phyloP scores from a whole-genome alignment of 2,888 invertebrate genomes.

The Scelioninae gen. 2 region DNA sequence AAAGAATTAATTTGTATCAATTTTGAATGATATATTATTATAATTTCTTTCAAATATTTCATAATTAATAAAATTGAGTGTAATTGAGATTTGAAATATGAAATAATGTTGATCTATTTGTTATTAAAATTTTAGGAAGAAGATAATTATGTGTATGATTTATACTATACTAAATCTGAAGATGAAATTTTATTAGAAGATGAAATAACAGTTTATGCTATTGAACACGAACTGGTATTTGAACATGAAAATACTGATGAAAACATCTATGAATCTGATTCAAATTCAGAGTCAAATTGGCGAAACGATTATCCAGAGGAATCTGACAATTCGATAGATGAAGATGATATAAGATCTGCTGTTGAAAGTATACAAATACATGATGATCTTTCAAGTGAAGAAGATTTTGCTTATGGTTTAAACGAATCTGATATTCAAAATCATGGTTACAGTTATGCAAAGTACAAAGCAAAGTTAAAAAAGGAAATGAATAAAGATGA shows the following conservation, averaged over 20 bases:
- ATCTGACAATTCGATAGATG: conserved; percentile 78
- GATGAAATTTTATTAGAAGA: conserved; percentile 69
- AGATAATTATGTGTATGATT: conserved; percentile 30
- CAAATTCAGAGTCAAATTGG: conserved; percentile 84
- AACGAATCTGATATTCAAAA: conserved; percentile 78
- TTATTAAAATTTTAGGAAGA: conserved; percentile 30
- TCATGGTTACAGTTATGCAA: conserved; percentile 82
- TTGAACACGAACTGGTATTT: conserved; percentile 72
- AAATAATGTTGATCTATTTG: conserved; percentile 2
- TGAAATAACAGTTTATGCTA: conserved; percentile 70
- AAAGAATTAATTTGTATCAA: too few relatives aligned
- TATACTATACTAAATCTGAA: conserved; percentile 69
- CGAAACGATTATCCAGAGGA: conserved; percentile 87
- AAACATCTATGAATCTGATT: conserved; percentile 37
- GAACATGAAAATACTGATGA: conserved; percentile 55
- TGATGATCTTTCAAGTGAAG: conserved; percentile 62
- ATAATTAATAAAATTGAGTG: too few relatives aligned
- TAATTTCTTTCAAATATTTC: too few relatives aligned
- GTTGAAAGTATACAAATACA: conserved; percentile 68
- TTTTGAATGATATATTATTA: too few relatives aligned
- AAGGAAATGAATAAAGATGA: conserved; percentile 76
- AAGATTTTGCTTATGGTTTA: conserved; percentile 72
- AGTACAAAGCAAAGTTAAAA: conserved; percentile 79
- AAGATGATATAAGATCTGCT: conserved; percentile 80
- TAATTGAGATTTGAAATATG: too few relatives aligned